Evolutionary conservation across 2,888 invertebrate genomes (phyloP).

Genomic region (Thalpophila matura): DNA sequence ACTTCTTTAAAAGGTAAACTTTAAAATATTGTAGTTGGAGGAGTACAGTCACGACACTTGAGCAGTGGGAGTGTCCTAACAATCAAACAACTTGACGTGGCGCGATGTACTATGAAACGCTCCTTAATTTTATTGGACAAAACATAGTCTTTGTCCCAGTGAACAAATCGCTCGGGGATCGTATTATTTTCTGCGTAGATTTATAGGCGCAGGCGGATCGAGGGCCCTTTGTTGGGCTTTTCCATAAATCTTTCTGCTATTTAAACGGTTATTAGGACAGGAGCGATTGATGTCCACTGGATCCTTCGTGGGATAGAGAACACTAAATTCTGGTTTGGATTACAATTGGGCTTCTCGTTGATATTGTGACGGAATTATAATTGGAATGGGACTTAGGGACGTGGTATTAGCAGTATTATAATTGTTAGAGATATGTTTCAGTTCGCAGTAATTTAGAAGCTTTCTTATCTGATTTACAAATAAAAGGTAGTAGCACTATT

Average conservation of each 20-base stretch:
- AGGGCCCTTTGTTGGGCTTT: slow-evolving; percentile 86
- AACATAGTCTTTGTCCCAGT: slow-evolving; percentile 84
- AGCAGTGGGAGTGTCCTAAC: slow-evolving; percentile 44
- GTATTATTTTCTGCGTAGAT: slow-evolving; percentile 89
- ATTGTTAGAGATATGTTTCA: slow-evolving; percentile 23
- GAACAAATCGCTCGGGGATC: slow-evolving; percentile 86
- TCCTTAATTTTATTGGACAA: slow-evolving; percentile 85
- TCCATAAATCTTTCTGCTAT: slow-evolving; percentile 88
- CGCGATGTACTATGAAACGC: slow-evolving; percentile 63
- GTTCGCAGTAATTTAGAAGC: slow-evolving; percentile 13
- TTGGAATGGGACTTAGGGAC: slow-evolving; percentile 25
- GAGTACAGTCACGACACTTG: slow-evolving; percentile 35
- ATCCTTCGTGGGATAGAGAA: slow-evolving; percentile 71
- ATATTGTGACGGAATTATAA: slow-evolving; percentile 39
- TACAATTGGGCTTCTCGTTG: slow-evolving; percentile 44
- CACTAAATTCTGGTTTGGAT: slow-evolving; percentile 65
- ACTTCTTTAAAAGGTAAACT: slow-evolving; percentile 26
- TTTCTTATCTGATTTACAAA: slow-evolving; percentile 12
- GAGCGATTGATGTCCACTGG: slow-evolving; percentile 83
- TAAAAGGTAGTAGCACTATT: slow-evolving; percentile 15
- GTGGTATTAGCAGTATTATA: slow-evolving; percentile 21
- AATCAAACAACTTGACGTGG: slow-evolving; percentile 63
- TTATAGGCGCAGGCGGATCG: slow-evolving; percentile 85
- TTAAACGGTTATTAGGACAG: slow-evolving; percentile 89
- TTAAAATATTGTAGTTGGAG: slow-evolving; percentile 33